phyloP scores from a whole-genome alignment of 2,797 vertebrate species.

The Rhinogobio ventralis region DNA sequence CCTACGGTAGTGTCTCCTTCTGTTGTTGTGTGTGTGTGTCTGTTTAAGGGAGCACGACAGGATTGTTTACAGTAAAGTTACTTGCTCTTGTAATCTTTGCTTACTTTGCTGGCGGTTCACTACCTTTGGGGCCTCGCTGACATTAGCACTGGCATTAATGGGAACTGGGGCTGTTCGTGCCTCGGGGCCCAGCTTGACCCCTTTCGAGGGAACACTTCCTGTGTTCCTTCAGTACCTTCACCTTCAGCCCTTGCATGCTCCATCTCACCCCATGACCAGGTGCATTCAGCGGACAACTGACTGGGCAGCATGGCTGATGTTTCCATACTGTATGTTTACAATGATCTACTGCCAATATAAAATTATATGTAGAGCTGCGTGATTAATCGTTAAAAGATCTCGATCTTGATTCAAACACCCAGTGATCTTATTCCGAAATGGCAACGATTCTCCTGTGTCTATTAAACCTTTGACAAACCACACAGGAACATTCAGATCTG shows the following conservation, averaged over 20 bases:
- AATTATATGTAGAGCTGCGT: not conserved
- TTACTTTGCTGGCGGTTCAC: slow-evolving; percentile 51
- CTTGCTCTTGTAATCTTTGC: slow-evolving; percentile 50
- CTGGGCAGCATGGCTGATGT: not conserved
- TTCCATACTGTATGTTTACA: not conserved
- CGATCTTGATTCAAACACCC: not conserved
- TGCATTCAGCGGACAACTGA: slow-evolving; percentile 29
- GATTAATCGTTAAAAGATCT: not conserved
- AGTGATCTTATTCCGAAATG: not conserved
- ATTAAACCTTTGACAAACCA: not conserved
- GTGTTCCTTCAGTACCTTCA: slow-evolving; percentile 23
- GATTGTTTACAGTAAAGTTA: slow-evolving; percentile 38
- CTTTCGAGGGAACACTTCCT: slow-evolving; percentile 47
- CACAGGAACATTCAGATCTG: not conserved
- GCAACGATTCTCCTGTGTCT: not conserved
- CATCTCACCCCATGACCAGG: slow-evolving; percentile 38
- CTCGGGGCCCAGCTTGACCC: slow-evolving; percentile 40
- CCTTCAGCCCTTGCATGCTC: slow-evolving; percentile 26
- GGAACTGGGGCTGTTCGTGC: slow-evolving; percentile 40
- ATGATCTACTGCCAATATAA: not conserved
- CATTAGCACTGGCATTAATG: slow-evolving; percentile 59
- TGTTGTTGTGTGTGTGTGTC: slow-evolving; percentile 25
- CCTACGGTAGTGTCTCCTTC: slow-evolving; percentile 9
- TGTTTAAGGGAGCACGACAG: not conserved
- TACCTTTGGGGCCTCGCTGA: slow-evolving; percentile 55